Evolutionary conservation across 2,797 vertebrate genomes (phyloP).

Genomic region (Molossus molossus): DNA sequence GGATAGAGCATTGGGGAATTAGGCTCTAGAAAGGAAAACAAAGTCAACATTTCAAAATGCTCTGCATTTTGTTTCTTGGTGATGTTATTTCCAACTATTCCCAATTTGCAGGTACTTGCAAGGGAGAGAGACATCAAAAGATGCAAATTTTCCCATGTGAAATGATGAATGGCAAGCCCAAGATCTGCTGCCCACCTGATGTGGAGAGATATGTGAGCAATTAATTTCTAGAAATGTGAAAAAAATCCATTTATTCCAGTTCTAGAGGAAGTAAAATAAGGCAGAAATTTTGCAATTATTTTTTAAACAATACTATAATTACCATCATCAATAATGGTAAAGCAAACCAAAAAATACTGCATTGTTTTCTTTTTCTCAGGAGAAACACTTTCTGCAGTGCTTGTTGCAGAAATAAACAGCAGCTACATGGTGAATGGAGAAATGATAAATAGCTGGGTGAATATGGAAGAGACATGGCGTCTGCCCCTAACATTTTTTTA

Average conservation of each 20-base stretch:
- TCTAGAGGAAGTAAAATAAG: constrained; percentile 55
- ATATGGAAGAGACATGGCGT: not conserved
- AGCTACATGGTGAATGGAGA: constrained; percentile 1
- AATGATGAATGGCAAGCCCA: constrained; percentile 65
- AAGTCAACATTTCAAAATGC: constrained; percentile 22
- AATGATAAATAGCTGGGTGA: constrained; percentile 48
- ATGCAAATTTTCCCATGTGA: constrained; percentile 41
- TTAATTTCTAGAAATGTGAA: constrained; percentile 26
- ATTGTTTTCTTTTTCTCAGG: constrained; percentile 46
- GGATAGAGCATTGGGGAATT: constrained; percentile 70
- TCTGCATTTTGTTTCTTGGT: not conserved
- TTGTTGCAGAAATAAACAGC: not conserved
- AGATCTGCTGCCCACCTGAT: not conserved
- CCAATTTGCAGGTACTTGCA: not conserved
- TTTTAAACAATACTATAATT: constrained; percentile 55
- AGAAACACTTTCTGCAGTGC: not conserved
- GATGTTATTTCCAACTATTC: constrained; percentile 53
- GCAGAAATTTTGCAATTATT: not conserved
- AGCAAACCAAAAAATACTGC: constrained; percentile 17
- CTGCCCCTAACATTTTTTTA: not conserved
- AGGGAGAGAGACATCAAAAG: constrained; percentile 15
- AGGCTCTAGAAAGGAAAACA: constrained; percentile 74
- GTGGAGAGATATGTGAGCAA: not conserved
- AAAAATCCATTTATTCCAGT: not conserved
- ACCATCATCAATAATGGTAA: constrained; percentile 29